Percentiles rank a stretch among this genome's conserved stretches.
Evolutionary conservation across 2,888 invertebrate species (phyloP).

Genomic region (Eupithecia tripunctaria): DNA sequence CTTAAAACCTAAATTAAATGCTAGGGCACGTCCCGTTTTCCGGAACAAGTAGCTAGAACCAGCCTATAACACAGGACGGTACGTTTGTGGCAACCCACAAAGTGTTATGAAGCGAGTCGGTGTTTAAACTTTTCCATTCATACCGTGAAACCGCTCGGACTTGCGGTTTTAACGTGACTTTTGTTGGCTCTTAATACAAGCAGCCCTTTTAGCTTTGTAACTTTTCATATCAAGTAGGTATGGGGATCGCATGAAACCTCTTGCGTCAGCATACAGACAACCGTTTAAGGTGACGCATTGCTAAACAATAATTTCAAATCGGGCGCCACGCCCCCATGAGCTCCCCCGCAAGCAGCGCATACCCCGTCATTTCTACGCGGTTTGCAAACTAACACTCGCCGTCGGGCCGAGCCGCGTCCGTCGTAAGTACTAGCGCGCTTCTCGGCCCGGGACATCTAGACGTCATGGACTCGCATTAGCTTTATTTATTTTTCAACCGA

Average conservation of each 20-base stretch:
- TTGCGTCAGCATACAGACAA: not conserved
- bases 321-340: too few relatives aligned
- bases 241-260: not conserved
- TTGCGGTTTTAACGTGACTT: constrained; percentile 12
- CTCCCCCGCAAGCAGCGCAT: too few relatives aligned
- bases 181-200: constrained; percentile 5
- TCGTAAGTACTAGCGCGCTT: too few relatives aligned
- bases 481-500: too few relatives aligned
- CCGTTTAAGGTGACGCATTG: too few relatives aligned
- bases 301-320: too few relatives aligned
- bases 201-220: constrained; percentile 8
- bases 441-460: too few relatives aligned
- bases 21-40: constrained; percentile 61
- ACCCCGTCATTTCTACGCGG: too few relatives aligned
- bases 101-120: constrained; percentile 47
- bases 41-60: constrained; percentile 31
- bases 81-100: constrained; percentile 46
- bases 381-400: too few relatives aligned
- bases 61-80: constrained; percentile 30
- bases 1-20: constrained; percentile 72
- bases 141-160: constrained; percentile 9
- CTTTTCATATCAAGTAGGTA: not conserved
- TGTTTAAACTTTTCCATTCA: constrained; percentile 45
- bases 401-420: too few relatives aligned
- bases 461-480: too few relatives aligned